These are phyloP conservation scores for Oceanites oceanicus DNA, from an alignment of 2,113 vertebrate species.

Conservation along the genomic window DNA sequence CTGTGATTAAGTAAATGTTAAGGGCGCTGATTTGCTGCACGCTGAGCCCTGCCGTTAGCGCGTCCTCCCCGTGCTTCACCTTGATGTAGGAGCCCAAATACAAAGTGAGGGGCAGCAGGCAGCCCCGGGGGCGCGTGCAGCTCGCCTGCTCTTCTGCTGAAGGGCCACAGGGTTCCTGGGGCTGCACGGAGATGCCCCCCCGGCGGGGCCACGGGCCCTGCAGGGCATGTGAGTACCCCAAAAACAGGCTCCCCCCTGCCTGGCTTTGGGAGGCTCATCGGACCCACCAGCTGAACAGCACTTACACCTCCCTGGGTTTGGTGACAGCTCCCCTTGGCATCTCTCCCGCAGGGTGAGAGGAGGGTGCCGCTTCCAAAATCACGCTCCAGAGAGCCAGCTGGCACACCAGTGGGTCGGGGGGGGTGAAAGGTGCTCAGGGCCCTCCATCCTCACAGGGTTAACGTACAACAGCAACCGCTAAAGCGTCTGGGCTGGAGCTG, in stretches of 20 bases:
- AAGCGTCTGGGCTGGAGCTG: neutral
- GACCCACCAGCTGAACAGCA: neutral
- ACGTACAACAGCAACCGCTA: neutral
- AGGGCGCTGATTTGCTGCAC: neutral
- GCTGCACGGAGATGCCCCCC: rapidly evolving
- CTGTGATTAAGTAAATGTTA: neutral
- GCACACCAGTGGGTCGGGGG: rapidly evolving
- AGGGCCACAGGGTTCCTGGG: neutral
- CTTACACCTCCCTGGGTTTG: neutral
- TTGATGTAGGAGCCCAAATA: neutral
- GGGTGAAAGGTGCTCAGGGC: neutral
- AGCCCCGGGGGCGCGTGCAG: neutral
- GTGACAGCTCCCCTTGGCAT: neutral
- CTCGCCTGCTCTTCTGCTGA: neutral
- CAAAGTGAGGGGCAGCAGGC: rapidly evolving
- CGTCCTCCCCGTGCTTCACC: rapidly evolving
- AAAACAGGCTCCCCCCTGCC: rapidly evolving
- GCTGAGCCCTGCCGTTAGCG: neutral
- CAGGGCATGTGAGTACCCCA: neutral
- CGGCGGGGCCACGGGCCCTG: rapidly evolving
- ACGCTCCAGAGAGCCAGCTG: neutral
- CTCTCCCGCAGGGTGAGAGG: neutral
- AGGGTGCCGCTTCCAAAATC: neutral
- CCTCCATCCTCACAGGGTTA: neutral
- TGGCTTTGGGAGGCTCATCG: neutral